phyloP scores from a whole-genome alignment of 1,140 invertebrate genomes.

The Fopius arisanus region DNA sequence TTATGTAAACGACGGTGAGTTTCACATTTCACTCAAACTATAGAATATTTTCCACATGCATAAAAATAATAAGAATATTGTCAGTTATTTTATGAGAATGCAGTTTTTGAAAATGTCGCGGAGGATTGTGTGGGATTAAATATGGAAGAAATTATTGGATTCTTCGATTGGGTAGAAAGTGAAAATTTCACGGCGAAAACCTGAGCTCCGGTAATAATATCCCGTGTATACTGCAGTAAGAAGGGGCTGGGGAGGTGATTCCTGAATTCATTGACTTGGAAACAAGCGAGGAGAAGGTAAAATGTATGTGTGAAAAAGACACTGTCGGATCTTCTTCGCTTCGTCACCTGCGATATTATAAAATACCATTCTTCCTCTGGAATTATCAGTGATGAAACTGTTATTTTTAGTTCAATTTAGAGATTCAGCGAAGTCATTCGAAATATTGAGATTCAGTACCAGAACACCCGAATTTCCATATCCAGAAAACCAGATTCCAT shows the following conservation, averaged over 20 bases:
- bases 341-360: too few relatives aligned
- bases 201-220: background rate
- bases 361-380: too few relatives aligned
- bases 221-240: background rate
- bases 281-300: too few relatives aligned
- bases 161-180: background rate
- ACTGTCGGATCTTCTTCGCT: too few relatives aligned
- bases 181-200: background rate
- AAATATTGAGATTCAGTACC: background rate
- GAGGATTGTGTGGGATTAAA: background rate
- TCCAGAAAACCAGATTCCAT: background rate
- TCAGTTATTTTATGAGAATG: too few relatives aligned
- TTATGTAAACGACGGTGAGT: slow-evolving; percentile 34
- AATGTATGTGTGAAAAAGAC: too few relatives aligned
- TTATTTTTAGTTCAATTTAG: too few relatives aligned
- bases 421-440: too few relatives aligned
- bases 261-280: too few relatives aligned
- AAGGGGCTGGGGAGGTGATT: background rate
- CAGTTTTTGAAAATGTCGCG: too few relatives aligned
- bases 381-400: too few relatives aligned
- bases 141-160: background rate
- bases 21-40: slow-evolving; percentile 31
- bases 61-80: background rate
- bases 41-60: slow-evolving; percentile 19
- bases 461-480: background rate